Base-by-base conservation (phyloP, 2,797 vertebrate genomes). In the Acanthiza pusilla region DNA sequence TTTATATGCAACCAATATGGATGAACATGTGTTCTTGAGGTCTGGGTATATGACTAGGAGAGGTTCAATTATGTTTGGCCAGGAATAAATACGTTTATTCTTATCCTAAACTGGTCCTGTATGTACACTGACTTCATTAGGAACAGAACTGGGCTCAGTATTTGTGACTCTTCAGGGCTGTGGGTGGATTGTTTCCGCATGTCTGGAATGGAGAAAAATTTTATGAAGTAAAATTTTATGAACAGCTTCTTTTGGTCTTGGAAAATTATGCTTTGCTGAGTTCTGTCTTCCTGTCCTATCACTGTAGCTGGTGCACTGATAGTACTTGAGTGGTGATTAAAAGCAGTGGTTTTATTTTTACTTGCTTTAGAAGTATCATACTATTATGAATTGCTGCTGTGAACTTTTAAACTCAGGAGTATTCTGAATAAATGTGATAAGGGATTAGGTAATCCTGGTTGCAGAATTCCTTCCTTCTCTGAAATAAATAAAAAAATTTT, bases 391-490 rank as follows among this genome's bases (percentile, higher is more conserved):
- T 97, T 87, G 93, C 92, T 96, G 57, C 93, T 95, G 29, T 97
- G 97, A 98, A 98, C 98, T 98, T 98, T 97, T 98, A 97, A 98
- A 98, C 98, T 97, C 91, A 65, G 65, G 91, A 73, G 93, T 97
- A 96, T 79, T 95, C 96, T 96, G 95, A 96, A 95, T 97, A 96
- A 96, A 93, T 93, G n/a, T n/a, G 78, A 90, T 96, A 97, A 95
- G 30, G 82, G 71, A 93, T 95, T 97, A 97, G 66, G 93, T 97
- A 97, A 97, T 97, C 91, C 86, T 83, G 43, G 53, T 76, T 94
- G 94, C 91, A 96, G 89, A 97, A 97, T 96, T 79, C 87, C 68
- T 94, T 95, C 95, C 87, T 96, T 93, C 76, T 89, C 57, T 72
- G 61, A 96, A 96, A 97, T 94, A 97, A 97, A 96, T 97, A 79